Conservation (phyloP, 2,113 vertebrate genomes). For the Ctenomys sociabilis region DNA sequence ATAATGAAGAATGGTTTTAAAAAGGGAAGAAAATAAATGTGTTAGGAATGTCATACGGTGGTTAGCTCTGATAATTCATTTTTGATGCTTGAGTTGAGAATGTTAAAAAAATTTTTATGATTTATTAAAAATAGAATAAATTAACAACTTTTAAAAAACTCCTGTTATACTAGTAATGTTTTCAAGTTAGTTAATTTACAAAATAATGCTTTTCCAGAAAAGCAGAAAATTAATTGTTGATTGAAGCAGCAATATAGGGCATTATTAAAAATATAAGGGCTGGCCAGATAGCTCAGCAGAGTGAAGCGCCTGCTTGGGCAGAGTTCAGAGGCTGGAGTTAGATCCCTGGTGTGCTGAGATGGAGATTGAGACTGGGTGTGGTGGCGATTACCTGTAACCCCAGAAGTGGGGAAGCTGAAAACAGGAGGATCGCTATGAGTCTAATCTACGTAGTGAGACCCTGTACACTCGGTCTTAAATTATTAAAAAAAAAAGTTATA, state of each 20-base stretch:
- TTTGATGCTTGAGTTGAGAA: slow-evolving; percentile 13
- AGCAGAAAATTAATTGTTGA: slow-evolving; percentile 24
- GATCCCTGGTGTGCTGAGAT: too few species aligned
- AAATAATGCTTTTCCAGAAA: slow-evolving; percentile 42
- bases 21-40: neutral
- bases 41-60: neutral
- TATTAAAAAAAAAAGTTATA: neutral
- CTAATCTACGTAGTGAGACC: too few species aligned
- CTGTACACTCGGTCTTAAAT: too few species aligned
- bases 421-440: too few species aligned
- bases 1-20: neutral
- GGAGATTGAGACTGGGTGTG: too few species aligned
- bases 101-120: slow-evolving; percentile 55
- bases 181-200: slow-evolving; percentile 50
- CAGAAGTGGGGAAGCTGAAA: too few species aligned
- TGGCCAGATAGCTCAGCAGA: too few species aligned
- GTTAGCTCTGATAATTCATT: slow-evolving; percentile 52
- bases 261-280: slow-evolving; percentile 34
- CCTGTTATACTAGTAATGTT: slow-evolving; percentile 16
- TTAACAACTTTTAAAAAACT: neutral
- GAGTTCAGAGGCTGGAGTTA: too few species aligned
- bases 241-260: neutral
- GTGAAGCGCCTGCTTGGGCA: too few species aligned
- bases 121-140: slow-evolving; percentile 53
- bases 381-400: too few species aligned